phyloP scores from a whole-genome alignment of 1,140 invertebrate species.

The Rhyacophila brunnea region DNA sequence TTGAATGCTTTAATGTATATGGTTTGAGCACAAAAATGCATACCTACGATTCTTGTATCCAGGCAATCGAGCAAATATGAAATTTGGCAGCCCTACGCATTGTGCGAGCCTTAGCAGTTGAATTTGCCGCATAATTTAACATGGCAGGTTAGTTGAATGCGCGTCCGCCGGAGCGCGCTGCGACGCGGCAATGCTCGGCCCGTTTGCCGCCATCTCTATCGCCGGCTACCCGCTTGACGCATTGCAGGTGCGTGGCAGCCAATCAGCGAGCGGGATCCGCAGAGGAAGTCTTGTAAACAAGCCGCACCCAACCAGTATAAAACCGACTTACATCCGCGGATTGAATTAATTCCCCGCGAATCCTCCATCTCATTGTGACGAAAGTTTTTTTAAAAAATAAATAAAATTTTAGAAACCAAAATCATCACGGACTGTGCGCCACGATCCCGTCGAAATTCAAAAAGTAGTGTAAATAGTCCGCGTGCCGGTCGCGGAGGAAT shows the following conservation, averaged over 20 bases:
- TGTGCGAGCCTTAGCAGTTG: conserved; percentile 14
- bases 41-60: neutral
- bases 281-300: conserved; percentile 60
- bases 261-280: conserved; percentile 62
- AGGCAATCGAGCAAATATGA: neutral
- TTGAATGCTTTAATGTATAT: neutral
- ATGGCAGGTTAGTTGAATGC: conserved; percentile 20
- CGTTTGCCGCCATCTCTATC: conserved; percentile 39
- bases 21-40: neutral
- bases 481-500: conserved; percentile 38
- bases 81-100: conserved; percentile 3
- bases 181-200: conserved; percentile 39
- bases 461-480: conserved; percentile 48
- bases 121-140: conserved; percentile 32
- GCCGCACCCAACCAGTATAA: conserved; percentile 53
- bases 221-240: conserved; percentile 62
- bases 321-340: conserved; percentile 54
- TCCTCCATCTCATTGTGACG: conserved; percentile 1
- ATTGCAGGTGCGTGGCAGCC: conserved; percentile 78
- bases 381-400: neutral
- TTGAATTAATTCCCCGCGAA: conserved; percentile 36
- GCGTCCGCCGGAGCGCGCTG: conserved; percentile 36
- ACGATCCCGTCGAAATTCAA: conserved; percentile 43
- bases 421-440: conserved; percentile 1
- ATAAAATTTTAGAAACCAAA: conserved; percentile 4